Percentiles rank a stretch among this genome's conserved stretches.
Conservation (phyloP, 2,888 invertebrate genomes). For the Campaea margaritaria region DNA sequence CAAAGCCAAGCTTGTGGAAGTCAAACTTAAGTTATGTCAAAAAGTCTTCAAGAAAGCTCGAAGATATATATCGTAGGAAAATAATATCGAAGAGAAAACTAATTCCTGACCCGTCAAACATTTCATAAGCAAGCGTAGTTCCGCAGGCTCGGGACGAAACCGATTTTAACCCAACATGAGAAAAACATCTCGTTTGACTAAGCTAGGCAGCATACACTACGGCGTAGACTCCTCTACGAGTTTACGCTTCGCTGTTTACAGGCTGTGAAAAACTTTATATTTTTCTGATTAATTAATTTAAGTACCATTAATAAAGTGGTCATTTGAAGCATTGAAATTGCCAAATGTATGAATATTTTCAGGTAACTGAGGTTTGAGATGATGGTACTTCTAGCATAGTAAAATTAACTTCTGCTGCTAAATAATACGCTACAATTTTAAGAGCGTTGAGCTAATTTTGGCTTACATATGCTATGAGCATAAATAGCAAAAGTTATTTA, state of each 20-base stretch:
- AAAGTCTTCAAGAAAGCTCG: slow-evolving; percentile 31
- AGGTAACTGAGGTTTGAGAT: no score
- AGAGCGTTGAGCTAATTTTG: no score
- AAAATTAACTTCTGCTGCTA: no score
- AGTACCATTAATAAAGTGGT: no score
- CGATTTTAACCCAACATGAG: slow-evolving; percentile 64
- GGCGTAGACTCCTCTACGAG: no score
- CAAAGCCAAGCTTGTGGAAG: neutral
- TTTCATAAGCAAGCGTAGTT: slow-evolving; percentile 71
- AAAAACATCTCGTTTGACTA: slow-evolving; percentile 53
- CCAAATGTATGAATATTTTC: no score
- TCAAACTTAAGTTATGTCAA: slow-evolving; percentile 22
- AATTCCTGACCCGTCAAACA: slow-evolving; percentile 78
- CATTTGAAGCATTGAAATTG: no score
- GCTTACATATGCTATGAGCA: no score
- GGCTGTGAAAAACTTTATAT: slow-evolving; percentile 4
- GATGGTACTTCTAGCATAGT: no score
- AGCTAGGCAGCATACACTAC: slow-evolving; percentile 32
- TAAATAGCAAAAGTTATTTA: no score
- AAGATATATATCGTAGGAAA: slow-evolving; percentile 36
- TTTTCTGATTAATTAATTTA: no score
- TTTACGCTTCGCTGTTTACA: slow-evolving; percentile 12
- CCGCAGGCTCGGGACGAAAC: slow-evolving; percentile 60
- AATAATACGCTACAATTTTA: no score
- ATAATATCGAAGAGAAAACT: slow-evolving; percentile 62